phyloP scores from a whole-genome alignment of 2,797 vertebrate genomes.

The Buceros bicornis region DNA sequence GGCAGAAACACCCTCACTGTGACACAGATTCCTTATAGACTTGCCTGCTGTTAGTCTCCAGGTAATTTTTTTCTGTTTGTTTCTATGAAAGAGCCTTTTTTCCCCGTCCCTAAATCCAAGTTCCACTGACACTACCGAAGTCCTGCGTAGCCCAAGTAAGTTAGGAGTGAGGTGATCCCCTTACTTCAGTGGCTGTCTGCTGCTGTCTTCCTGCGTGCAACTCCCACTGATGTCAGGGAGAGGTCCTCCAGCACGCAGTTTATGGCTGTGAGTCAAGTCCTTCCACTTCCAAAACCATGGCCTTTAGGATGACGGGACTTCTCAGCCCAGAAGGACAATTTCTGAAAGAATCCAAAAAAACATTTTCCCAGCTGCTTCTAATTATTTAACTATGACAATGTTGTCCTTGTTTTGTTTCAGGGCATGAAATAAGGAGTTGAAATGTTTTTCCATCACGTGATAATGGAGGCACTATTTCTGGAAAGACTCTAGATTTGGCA shows the following conservation, averaged over 20 bases:
- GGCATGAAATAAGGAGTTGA: neutral
- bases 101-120: neutral
- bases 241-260: neutral
- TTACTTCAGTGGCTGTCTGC: neutral
- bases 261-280: neutral
- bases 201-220: neutral
- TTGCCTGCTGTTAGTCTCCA: neutral
- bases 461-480: neutral
- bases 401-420: slow-evolving; percentile 2
- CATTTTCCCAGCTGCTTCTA: neutral
- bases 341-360: neutral
- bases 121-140: neutral
- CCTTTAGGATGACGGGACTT: neutral
- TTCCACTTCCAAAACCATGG: slow-evolving; percentile 16
- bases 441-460: neutral
- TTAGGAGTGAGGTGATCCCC: neutral
- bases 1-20: neutral
- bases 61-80: neutral
- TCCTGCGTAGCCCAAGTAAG: neutral
- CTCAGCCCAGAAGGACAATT: slow-evolving; percentile 1
- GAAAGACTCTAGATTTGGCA: neutral
- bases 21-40: neutral
- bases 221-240: neutral
- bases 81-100: neutral
- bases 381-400: neutral